Evolutionary conservation across 2,113 vertebrate genomes (phyloP), one percentile per base, ranked within the genome.

Genomic region (Phainopepla nitens): DNA sequence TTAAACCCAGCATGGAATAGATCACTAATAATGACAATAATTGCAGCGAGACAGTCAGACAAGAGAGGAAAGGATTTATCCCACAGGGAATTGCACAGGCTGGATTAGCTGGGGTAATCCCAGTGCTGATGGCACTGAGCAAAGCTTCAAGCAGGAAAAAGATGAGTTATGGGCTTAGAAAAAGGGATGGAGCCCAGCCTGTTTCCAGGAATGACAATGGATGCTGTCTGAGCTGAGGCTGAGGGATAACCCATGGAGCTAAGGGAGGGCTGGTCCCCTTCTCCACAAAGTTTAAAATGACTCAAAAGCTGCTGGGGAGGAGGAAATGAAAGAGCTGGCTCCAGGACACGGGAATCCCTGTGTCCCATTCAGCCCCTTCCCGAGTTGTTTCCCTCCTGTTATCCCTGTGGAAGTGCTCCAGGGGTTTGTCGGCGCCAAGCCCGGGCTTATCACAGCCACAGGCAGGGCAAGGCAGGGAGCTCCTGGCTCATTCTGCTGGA

Each of bases 251-350:
- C 77, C 29, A 0, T 0, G 0, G 58, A 76, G 78, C 61, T 53
- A 75, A 69, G 58, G 51, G 44, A 65, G 22, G 11, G 83, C 64
- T 83, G 45, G 24, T 87, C 50, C 53, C 44, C 28, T 79, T 72
- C 60, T 62, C 62, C 76, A 79, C 31, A 17, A 11, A 28, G 41
- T 33, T 70, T 35, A 16, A 57, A 56, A 83, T 80, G 7, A 94
- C 47, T 90, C 68, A 47, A 57, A 86, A 61, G 73, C 57, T 65
- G 61, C 75, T 80, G 54, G 57, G 13, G 58, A 90, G 66, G 20
- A 93, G 45, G 75, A 94, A 88, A 92, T 79, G 90, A 82, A 62
- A 58, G 66, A 57, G 75, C 42, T 93, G 92, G 75, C 79, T 51
- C 53, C 1, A 2, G 42, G 56, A 69, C 49, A 56, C 6, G 2